Percentiles rank a stretch among this genome's conserved stretches.
Evolutionary conservation across 2,113 vertebrate genomes (phyloP).

Genomic region (Cynopterus brachyotis): DNA sequence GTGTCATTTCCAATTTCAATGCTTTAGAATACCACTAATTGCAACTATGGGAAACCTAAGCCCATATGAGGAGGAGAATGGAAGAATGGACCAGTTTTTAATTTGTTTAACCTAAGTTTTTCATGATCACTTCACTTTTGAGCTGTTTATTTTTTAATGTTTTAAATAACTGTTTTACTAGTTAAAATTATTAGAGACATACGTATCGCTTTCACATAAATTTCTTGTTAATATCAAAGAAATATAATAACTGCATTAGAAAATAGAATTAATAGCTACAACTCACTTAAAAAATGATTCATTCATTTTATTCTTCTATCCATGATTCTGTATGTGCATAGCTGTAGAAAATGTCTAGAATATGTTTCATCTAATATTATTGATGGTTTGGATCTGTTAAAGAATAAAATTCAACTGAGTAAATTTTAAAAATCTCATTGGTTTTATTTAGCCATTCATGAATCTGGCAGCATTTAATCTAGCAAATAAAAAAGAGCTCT

Average conservation of each 20-base stretch:
- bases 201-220: background rate
- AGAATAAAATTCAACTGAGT: background rate
- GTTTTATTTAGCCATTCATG: background rate
- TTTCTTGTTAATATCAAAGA: background rate
- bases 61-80: background rate
- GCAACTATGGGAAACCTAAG: background rate
- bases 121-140: background rate
- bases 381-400: background rate
- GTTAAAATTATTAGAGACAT: background rate
- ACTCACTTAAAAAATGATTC: background rate
- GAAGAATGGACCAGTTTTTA: background rate
- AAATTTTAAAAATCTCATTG: background rate
- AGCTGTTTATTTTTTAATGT: background rate
- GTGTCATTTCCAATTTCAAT: background rate
- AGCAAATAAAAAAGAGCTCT: background rate
- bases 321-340: background rate
- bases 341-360: background rate
- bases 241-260: background rate
- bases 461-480: background rate
- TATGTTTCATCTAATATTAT: background rate
- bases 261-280: background rate
- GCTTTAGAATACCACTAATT: background rate
- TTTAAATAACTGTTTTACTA: background rate
- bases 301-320: background rate
- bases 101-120: background rate